phyloP scores from a whole-genome alignment of 1,140 invertebrate species.

The Reticulitermes speratus region DNA sequence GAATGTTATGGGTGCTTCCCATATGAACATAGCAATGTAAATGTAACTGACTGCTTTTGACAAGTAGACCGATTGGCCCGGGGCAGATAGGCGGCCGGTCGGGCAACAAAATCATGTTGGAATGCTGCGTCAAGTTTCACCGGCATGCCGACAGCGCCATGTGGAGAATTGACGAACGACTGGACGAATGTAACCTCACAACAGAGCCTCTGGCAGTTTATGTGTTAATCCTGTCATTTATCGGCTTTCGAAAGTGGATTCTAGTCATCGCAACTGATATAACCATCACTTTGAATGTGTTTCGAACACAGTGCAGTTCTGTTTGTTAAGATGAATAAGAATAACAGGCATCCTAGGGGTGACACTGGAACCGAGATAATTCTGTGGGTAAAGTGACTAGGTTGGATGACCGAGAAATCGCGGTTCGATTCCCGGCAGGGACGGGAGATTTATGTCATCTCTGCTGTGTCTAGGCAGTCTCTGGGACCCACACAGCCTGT shows the following conservation, averaged over 20 bases:
- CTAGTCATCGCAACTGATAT: neutral
- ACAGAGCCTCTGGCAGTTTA: neutral
- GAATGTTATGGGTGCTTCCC: neutral
- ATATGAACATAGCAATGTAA: neutral
- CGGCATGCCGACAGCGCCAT: neutral
- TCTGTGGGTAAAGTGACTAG: too few relatives aligned
- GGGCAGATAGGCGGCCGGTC: neutral
- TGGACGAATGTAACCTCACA: neutral
- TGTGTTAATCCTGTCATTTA: neutral
- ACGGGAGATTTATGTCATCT: too few relatives aligned
- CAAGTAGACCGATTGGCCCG: constrained; percentile 16
- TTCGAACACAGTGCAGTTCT: neutral
- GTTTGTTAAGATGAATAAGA: too few relatives aligned
- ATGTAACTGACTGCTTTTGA: neutral
- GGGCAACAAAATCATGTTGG: neutral
- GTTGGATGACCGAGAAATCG: too few relatives aligned
- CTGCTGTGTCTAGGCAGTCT: too few relatives aligned
- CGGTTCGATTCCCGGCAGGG: too few relatives aligned
- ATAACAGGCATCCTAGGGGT: too few relatives aligned
- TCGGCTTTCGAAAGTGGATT: neutral
- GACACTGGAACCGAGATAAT: too few relatives aligned
- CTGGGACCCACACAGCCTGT: too few relatives aligned
- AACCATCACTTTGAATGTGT: neutral
- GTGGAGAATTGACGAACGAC: neutral
- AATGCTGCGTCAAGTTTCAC: constrained; percentile 1